Conservation (phyloP, 2,888 invertebrate genomes). For the Acrobasis suavella region DNA sequence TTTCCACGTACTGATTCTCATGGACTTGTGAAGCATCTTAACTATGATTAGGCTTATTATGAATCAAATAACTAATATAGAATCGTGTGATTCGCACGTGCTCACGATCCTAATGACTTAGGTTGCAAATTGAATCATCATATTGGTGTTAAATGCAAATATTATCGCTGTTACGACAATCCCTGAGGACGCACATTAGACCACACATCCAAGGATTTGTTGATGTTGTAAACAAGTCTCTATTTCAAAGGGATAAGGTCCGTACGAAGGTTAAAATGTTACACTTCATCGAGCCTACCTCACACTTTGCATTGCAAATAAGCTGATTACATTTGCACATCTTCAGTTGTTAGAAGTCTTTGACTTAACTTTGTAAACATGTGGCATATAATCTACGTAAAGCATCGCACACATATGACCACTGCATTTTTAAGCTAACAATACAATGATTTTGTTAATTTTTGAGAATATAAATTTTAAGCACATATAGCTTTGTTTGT, state of each 20-base stretch:
- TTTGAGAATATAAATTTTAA: too few species aligned
- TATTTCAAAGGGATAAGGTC: not conserved
- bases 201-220: too few species aligned
- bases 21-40: not conserved
- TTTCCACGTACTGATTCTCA: too few species aligned
- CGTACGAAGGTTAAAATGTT: too few species aligned
- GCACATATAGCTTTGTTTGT: too few species aligned
- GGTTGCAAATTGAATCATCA: constrained; percentile 9
- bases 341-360: not conserved
- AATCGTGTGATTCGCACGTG: constrained; percentile 13
- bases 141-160: constrained; percentile 13
- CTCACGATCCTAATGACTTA: not conserved
- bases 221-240: too few species aligned
- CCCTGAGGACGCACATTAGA: constrained; percentile 10
- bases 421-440: too few species aligned
- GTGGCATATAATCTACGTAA: not conserved
- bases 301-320: constrained; percentile 15
- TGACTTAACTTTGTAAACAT: not conserved
- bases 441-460: too few species aligned
- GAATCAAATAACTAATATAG: too few species aligned
- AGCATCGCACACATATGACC: not conserved
- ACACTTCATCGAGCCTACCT: not conserved
- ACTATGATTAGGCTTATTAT: not conserved
- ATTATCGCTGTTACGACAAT: constrained; percentile 11
- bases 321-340: not conserved